A percentile compares a stretch with the other conserved stretches of the same genome.
phyloP scores from a whole-genome alignment of 2,888 invertebrate species.

The Cryptosula pallasiana region DNA sequence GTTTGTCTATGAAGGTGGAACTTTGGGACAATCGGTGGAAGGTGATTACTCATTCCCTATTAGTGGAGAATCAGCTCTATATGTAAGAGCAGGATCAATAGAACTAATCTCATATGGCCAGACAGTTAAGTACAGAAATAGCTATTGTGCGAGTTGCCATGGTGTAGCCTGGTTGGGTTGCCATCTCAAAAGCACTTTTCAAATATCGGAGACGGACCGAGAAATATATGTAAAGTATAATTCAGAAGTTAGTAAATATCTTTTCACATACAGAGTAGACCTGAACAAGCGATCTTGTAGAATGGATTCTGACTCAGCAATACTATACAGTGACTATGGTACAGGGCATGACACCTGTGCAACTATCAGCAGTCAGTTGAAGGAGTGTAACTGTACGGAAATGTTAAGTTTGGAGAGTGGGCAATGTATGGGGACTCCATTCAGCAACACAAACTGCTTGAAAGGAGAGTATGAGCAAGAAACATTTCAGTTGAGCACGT shows the following conservation, averaged over 20 bases:
- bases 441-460: neutral
- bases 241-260: neutral
- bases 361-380: neutral
- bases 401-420: neutral
- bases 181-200: neutral
- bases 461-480: neutral
- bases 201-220: neutral
- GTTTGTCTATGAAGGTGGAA: constrained; percentile 5
- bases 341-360: neutral
- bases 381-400: neutral
- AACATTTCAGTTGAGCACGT: neutral
- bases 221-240: too few relatives aligned
- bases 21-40: neutral
- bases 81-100: too few relatives aligned
- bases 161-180: constrained; percentile 2
- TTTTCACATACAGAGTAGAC: neutral
- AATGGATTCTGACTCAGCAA: neutral
- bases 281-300: neutral
- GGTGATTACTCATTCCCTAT: too few relatives aligned
- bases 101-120: neutral
- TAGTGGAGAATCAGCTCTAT: too few relatives aligned
- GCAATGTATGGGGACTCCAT: neutral
- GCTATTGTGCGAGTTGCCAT: too few relatives aligned
- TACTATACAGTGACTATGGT: neutral
- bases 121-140: neutral